Base-by-base conservation (phyloP, 1,140 invertebrate genomes). In the Eufriesea mexicana region DNA sequence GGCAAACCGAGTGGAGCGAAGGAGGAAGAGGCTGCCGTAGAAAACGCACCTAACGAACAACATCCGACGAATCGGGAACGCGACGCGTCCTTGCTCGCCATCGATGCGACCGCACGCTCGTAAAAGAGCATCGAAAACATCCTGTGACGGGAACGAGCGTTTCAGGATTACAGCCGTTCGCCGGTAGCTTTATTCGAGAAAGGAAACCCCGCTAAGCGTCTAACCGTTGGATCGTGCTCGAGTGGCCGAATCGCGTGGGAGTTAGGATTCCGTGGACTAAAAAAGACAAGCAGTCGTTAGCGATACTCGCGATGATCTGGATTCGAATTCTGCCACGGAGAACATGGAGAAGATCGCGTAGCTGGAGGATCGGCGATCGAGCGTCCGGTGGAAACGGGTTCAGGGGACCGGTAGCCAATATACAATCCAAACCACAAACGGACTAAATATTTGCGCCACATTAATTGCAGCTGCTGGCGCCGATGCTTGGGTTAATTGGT, bases 401-500 rank as follows among this genome's bases (percentile, higher is more conserved):
- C 55, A 8, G 18, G 51, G 16, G 55, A n/a, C 5, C 20, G 10
- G 9, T 47, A 28, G 18, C 45, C 80, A 35, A 72, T 71, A 61
- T 54, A 76, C 73, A 25, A 64, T 68, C 59, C 9, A 55, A 45
- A 23, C 83, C 73, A 10, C 73, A 85, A 90, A 89, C 86, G 86
- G 75, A 87, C 86, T 90, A 89, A 91, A 91, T 91, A 91, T 91
- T 90, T 91, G 86, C 87, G 66, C 62, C 81, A 86, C 83, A 90
- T 87, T 91, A 91, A 91, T 91, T 89, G 84, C 86, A 89, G 76
- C 80, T 83, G 82, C 68, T 79, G 66, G 59, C 83, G 71, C 75
- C 83, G 76, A 86, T 88, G 89, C 85, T 87, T 89, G 72, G 73
- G 72, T 88, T 91, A 91, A 90, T 90, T 90, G 89, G 90, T 92